phyloP scores from a whole-genome alignment of 2,888 invertebrate species.

The Pterobdella sp. region DNA sequence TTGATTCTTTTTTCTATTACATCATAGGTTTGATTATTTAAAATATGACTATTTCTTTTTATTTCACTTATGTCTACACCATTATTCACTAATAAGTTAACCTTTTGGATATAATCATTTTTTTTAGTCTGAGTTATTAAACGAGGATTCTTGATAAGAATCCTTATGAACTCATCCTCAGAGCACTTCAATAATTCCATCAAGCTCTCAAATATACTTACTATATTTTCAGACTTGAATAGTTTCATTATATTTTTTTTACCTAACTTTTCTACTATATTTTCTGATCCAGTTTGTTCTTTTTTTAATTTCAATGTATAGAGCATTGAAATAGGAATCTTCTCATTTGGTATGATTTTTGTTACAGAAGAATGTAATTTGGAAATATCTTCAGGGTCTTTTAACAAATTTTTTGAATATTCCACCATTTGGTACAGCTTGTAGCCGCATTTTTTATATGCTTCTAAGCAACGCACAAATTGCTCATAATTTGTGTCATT shows the following conservation, averaged over 20 bases:
- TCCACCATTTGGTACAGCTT: conserved; percentile 2
- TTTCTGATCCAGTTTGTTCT: not conserved
- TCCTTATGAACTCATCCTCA: conserved; percentile 13
- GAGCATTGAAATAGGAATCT: not conserved
- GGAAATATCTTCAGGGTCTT: not conserved
- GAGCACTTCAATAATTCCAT: conserved; percentile 5
- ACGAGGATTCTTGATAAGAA: conserved; percentile 5
- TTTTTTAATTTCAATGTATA: not conserved
- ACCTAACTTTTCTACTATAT: not conserved
- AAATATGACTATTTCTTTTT: not conserved
- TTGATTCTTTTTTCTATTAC: not conserved
- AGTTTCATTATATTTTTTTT: not conserved
- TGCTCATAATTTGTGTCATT: not conserved
- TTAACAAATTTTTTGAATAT: not conserved
- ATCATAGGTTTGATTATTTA: conserved; percentile 1
- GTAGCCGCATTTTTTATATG: not conserved
- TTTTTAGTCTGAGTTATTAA: not conserved
- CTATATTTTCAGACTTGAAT: not conserved
- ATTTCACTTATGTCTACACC: not conserved
- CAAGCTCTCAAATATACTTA: not conserved
- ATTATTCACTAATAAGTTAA: not conserved
- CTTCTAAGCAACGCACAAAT: not conserved
- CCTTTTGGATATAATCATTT: not conserved
- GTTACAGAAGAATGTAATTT: not conserved
- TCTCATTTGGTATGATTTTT: not conserved